Evolutionary conservation across 2,113 vertebrate species (phyloP).

Genomic region (Urocitellus parryii): DNA sequence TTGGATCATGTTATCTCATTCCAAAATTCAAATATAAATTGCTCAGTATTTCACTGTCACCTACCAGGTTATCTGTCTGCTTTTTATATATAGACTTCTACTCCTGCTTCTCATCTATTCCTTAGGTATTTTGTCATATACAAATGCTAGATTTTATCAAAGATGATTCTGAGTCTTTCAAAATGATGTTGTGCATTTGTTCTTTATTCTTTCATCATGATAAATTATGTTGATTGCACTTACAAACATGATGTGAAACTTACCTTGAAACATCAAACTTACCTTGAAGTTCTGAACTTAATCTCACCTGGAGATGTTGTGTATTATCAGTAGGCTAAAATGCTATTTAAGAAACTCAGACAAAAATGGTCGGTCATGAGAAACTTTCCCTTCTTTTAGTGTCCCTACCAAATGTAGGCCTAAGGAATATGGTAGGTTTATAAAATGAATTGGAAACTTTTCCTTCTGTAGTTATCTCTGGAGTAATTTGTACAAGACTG

Average conservation of each 20-base stretch:
- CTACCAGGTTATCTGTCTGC: not conserved
- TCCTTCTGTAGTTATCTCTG: not conserved
- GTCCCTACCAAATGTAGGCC: not conserved
- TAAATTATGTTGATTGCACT: not conserved
- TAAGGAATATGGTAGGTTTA: not conserved
- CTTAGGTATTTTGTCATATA: not conserved
- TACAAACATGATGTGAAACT: no score
- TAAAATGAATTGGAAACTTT: not conserved
- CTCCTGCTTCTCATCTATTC: not conserved
- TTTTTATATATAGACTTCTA: not conserved
- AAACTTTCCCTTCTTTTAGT: not conserved
- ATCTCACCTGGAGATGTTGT: not conserved
- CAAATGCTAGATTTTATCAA: not conserved
- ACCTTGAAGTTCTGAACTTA: constrained; percentile 20
- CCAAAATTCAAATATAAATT: not conserved
- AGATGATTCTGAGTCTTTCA: not conserved
- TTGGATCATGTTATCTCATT: not conserved
- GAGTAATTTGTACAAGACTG: not conserved
- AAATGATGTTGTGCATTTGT: not conserved
- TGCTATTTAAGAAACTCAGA: not conserved
- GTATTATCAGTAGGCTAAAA: not conserved
- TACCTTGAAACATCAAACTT: not conserved
- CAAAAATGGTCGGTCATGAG: not conserved
- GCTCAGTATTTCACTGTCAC: not conserved
- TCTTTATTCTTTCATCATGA: not conserved